Base-by-base conservation (phyloP, 2,113 vertebrate genomes). In the Ammodytes marinus region DNA sequence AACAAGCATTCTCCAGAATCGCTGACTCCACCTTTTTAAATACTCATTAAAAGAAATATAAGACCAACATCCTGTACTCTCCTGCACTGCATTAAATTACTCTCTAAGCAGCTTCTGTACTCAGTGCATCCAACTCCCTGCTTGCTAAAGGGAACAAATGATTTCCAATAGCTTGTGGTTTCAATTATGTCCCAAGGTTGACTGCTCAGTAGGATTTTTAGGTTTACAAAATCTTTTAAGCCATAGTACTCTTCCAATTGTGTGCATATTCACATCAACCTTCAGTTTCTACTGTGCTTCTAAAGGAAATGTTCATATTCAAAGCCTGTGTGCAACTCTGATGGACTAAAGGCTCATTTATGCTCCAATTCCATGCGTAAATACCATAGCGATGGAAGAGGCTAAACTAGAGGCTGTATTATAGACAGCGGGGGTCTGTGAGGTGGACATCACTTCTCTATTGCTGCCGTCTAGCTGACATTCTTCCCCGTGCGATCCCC, bases 161-260 rank as follows among this genome's bases (percentile, higher is more conserved):
- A 93, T 88, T 91, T 93, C 83, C 87, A 43, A 83, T 89, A 57
- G 69, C 69, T 83, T 14, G 47, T 59, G 14, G 19, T 70, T 70
- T 83, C 69, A 66, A 12, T 64, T 78, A 39, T 77, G 83, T 88
- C 69, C 58, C 52, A 11, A 15, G 69, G 86, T 84, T 53, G 70
- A 74, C 85, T 69, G 75, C 82, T 74, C 77, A 6, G 66, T 66
- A 68, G 72, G 80, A 82, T 78, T 85, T 77, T 89, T 55, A 75
- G 37, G 35, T 46, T 73, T 4, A 8, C 1, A 60, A 58, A 64
- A 43, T 35, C 14, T 10, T 60, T 55, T 59, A 3, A 72, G 54
- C 3, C 3, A 13, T 4, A 45, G 37, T 11, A 78, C 49, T 53
- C 4, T 46, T 61, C 1, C 35, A 7, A 64, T 14, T 7, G 5